These are phyloP conservation scores for Threskiornis aethiopicus DNA, from an alignment of 2,797 vertebrate genomes.

Conservation along the genomic window DNA sequence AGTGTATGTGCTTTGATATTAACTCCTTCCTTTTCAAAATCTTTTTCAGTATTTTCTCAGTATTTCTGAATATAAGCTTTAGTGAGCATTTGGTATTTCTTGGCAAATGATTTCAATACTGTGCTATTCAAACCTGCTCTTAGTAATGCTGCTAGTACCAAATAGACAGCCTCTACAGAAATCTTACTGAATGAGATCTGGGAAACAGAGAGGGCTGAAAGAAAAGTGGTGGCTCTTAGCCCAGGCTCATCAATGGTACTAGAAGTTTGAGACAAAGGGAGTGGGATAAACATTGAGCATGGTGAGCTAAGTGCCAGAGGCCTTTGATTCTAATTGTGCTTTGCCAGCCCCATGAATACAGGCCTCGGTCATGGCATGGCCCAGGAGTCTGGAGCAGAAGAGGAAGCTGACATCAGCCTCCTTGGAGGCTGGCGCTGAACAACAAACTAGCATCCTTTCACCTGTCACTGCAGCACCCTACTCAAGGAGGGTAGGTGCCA, in stretches of 20 bases:
- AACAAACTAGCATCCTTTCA: neutral
- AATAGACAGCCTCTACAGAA: neutral
- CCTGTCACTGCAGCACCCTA: neutral
- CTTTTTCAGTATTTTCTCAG: neutral
- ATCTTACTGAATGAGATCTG: neutral
- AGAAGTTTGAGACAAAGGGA: neutral
- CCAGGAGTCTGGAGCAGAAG: neutral
- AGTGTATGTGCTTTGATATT: neutral
- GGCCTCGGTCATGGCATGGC: neutral
- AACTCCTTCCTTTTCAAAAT: neutral
- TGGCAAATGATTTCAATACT: neutral
- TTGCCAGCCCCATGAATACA: neutral
- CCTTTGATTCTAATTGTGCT: neutral
- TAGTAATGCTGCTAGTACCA: neutral
- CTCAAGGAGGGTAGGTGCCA: neutral
- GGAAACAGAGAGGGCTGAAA: neutral
- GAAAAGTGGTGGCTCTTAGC: slow-evolving; percentile 7
- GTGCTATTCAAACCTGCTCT: neutral
- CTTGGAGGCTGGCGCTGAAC: neutral
- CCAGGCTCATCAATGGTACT: neutral
- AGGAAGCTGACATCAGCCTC: neutral
- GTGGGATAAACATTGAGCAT: neutral
- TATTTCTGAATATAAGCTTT: neutral
- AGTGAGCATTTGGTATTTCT: neutral
- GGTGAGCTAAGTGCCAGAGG: neutral